These are phyloP conservation scores for Bhutanitis thaidina DNA, from an alignment of 2,888 invertebrate species.

Conservation along the genomic window DNA sequence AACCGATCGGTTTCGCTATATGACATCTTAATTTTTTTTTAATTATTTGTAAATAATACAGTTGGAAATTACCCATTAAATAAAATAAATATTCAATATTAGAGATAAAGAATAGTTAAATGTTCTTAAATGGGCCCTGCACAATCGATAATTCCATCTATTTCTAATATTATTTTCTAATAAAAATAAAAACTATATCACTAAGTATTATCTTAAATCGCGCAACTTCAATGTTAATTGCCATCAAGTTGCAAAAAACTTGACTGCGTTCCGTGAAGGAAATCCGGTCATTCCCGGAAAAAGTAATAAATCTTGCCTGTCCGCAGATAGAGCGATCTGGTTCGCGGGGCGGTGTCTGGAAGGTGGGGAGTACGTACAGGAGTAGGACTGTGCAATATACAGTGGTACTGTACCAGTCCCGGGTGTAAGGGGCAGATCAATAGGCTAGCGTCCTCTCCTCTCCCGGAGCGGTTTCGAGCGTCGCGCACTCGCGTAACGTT, in stretches of 20 bases:
- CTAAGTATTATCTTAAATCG: background rate
- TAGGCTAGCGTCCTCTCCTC: constrained; percentile 58
- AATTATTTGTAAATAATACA: no score
- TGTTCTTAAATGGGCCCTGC: no score
- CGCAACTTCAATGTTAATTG: constrained; percentile 27
- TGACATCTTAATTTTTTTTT: no score
- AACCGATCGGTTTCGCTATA: no score
- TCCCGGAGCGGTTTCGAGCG: constrained; percentile 33
- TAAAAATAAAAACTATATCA: no score
- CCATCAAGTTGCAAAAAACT: constrained; percentile 27
- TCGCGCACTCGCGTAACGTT: constrained; percentile 31
- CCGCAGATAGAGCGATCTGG: constrained; percentile 52
- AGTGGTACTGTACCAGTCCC: constrained; percentile 28
- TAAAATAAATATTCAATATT: no score
- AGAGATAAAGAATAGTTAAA: no score
- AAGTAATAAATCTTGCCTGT: constrained; percentile 62
- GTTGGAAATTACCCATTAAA: no score
- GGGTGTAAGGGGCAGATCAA: constrained; percentile 63
- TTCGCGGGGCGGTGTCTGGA: constrained; percentile 32
- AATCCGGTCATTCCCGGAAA: constrained; percentile 65
- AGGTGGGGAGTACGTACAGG: constrained; percentile 43
- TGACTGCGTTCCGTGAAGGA: constrained; percentile 32
- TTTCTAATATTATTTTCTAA: no score
- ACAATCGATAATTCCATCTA: no score
- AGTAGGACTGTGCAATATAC: constrained; percentile 34